Evolutionary conservation across 2,888 invertebrate species (phyloP).

Genomic region (Synergus umbraculus): DNA sequence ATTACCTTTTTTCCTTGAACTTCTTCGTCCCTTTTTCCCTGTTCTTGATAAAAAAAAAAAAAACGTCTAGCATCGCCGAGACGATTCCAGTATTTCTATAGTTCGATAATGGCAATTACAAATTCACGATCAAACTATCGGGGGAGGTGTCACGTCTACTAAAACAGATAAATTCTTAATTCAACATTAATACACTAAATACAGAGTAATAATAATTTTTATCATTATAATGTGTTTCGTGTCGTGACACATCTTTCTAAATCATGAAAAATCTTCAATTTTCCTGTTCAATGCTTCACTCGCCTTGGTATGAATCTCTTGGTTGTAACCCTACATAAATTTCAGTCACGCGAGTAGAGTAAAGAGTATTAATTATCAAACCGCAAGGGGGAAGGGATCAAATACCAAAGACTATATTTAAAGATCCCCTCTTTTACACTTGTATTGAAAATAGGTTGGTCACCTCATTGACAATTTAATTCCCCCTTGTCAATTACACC

Average conservation of each 20-base stretch:
- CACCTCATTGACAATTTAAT: constrained; percentile 16
- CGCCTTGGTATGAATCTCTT: not conserved
- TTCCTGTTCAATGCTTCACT: constrained; percentile 1
- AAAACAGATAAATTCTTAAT: not conserved
- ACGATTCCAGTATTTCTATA: no score
- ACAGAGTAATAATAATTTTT: not conserved
- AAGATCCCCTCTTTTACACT: constrained; percentile 28
- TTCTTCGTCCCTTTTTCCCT: not conserved
- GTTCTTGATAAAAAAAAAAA: not conserved
- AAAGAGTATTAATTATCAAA: constrained; percentile 40
- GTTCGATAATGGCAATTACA: no score
- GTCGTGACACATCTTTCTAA: not conserved
- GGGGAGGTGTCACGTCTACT: not conserved
- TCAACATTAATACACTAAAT: not conserved
- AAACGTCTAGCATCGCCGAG: no score
- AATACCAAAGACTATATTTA: constrained; percentile 18
- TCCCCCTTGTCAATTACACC: not conserved
- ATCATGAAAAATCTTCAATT: constrained; percentile 21
- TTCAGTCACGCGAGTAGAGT: constrained; percentile 31
- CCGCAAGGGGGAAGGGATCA: constrained; percentile 37
- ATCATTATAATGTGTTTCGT: not conserved
- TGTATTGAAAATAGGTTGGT: constrained; percentile 15
- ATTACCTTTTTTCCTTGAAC: not conserved
- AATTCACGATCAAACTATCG: not conserved
- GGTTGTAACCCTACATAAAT: constrained; percentile 24